Percentiles rank a stretch among this genome's conserved stretches.
Conservation (phyloP, 2,888 invertebrate species). For the Rhimphoctona megacephalus region DNA sequence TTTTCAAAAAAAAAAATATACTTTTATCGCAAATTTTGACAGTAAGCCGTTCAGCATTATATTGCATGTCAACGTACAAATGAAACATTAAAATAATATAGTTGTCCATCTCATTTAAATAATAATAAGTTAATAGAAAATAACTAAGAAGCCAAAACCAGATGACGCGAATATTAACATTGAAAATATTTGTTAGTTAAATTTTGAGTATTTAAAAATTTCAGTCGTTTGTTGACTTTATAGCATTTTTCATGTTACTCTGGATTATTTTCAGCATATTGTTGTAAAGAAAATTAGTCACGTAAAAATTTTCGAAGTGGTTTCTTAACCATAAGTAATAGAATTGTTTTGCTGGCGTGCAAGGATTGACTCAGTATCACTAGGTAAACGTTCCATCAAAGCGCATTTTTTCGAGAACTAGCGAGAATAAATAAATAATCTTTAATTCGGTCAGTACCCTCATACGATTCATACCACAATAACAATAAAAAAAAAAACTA, state of each 20-base stretch:
- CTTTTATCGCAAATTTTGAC: not conserved
- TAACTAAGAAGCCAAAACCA: too few relatives aligned
- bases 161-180: too few relatives aligned
- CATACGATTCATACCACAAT: conserved; percentile 15
- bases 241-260: too few relatives aligned
- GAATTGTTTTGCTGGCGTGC: conserved; percentile 6
- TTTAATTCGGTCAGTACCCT: conserved; percentile 45
- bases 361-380: conserved; percentile 52
- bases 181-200: too few relatives aligned
- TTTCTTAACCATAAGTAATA: conserved; percentile 3
- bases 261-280: not conserved
- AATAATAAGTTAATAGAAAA: too few relatives aligned
- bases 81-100: too few relatives aligned
- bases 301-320: too few relatives aligned
- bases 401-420: not conserved
- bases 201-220: too few relatives aligned
- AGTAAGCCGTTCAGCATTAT: too few relatives aligned
- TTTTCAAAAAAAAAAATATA: not conserved
- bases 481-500: not conserved
- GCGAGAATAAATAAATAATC: conserved; percentile 31
- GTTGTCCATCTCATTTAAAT: too few relatives aligned
- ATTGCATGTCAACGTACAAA: not conserved
- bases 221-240: too few relatives aligned
- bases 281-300: not conserved
- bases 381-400: conserved; percentile 13